Evolutionary conservation across 2,888 invertebrate genomes (phyloP).

Genomic region (Caenorhabditis panamensis): DNA sequence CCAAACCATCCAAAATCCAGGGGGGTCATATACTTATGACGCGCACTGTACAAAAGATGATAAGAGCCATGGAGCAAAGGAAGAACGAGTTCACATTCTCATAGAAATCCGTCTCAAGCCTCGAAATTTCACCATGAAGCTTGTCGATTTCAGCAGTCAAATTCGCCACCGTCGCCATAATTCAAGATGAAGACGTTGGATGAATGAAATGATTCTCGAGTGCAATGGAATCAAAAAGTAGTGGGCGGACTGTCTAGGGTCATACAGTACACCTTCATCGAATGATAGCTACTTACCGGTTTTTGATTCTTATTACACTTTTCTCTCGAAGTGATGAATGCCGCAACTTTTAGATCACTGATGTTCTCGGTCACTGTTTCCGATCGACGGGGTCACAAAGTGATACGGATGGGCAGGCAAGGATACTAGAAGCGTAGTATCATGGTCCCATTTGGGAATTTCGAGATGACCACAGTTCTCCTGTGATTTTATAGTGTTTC

Average conservation of each 20-base stretch:
- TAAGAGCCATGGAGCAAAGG: constrained; percentile 77
- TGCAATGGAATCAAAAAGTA: constrained; percentile 53
- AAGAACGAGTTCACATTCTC: constrained; percentile 79
- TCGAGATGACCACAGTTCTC: too few species aligned
- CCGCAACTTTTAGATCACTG: constrained; percentile 57
- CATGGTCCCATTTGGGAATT: background rate
- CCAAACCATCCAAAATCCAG: too few species aligned
- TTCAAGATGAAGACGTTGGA: constrained; percentile 20
- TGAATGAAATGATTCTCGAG: constrained; percentile 17
- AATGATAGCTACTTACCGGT: constrained; percentile 52
- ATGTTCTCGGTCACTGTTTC: constrained; percentile 37
- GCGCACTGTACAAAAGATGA: constrained; percentile 77
- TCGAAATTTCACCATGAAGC: constrained; percentile 67
- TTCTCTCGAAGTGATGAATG: constrained; percentile 21
- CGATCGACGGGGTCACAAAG: constrained; percentile 35
- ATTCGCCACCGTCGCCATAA: constrained; percentile 43
- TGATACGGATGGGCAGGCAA: constrained; percentile 22
- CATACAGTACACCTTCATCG: constrained; percentile 24
- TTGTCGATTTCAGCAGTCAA: constrained; percentile 43
- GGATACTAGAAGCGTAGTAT: background rate
- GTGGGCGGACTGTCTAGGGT: constrained; percentile 51
- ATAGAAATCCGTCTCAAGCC: constrained; percentile 65
- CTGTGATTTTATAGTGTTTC: constrained; percentile 24
- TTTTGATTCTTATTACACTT: constrained; percentile 54
- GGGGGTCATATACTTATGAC: background rate